Conservation (phyloP, 2,888 invertebrate species). For the Philereme vetulata region DNA sequence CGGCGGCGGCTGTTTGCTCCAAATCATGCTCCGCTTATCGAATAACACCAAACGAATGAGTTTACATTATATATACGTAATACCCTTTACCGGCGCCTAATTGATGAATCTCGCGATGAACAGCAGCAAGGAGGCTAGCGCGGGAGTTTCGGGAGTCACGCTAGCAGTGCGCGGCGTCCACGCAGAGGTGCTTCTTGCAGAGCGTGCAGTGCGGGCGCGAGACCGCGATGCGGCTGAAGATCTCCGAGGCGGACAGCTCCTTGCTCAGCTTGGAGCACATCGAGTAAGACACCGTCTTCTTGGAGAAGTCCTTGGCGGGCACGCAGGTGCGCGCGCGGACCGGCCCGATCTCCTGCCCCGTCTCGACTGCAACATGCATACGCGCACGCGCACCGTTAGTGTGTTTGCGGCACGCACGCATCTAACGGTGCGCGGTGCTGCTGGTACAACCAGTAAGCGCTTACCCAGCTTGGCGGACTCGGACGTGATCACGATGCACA, state of each 20-base stretch:
- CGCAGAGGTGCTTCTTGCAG: constrained; percentile 74
- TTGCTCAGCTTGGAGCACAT: constrained; percentile 77
- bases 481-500: constrained; percentile 75
- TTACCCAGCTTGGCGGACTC: constrained; percentile 76
- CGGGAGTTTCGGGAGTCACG: background rate
- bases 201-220: constrained; percentile 72
- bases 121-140: no score
- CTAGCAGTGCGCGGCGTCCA: constrained; percentile 69
- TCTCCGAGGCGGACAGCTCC: constrained; percentile 74
- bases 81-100: no score
- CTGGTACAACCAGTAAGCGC: constrained; percentile 19
- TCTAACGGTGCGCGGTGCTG: no score
- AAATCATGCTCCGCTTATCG: constrained; percentile 12
- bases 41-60: constrained; percentile 29
- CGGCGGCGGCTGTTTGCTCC: background rate
- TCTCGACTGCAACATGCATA: constrained; percentile 61
- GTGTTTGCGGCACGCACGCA: background rate
- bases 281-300: constrained; percentile 74
- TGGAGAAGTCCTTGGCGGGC: constrained; percentile 74
- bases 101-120: no score
- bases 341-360: constrained; percentile 75
- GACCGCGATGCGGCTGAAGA: constrained; percentile 73
- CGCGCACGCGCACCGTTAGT: background rate
- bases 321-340: constrained; percentile 78
- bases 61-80: background rate